A percentile compares a stretch with the other conserved stretches of the same genome.
These are phyloP conservation scores for Odocoileus hemionus DNA, from an alignment of 2,113 vertebrate genomes.

Conservation along the genomic window DNA sequence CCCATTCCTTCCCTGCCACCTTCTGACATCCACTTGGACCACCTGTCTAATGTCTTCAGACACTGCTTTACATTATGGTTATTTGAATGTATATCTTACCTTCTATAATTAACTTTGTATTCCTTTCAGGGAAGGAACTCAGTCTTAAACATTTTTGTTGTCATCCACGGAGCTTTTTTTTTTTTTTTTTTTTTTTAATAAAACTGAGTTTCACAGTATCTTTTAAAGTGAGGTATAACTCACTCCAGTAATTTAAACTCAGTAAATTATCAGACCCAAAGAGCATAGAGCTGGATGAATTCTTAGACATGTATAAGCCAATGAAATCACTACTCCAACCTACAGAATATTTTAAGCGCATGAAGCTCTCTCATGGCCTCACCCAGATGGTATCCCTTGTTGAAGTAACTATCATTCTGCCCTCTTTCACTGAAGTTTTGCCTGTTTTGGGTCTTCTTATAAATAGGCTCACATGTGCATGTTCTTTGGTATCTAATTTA, in stretches of 20 bases:
- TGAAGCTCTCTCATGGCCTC: not conserved
- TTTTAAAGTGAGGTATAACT: not conserved
- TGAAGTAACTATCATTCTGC: not conserved
- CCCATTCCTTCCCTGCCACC: not conserved
- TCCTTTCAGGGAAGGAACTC: not conserved
- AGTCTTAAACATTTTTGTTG: not conserved
- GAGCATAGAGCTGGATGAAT: not conserved
- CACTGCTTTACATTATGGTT: not conserved
- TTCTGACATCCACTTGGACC: rapidly evolving
- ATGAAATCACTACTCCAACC: not conserved
- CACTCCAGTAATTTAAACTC: not conserved
- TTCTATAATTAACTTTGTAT: not conserved
- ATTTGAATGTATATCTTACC: not conserved
- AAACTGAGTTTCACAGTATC: not conserved
- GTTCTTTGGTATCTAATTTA: not conserved
- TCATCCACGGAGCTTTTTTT: not conserved
- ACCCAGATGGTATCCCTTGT: rapidly evolving
- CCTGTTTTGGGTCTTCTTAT: not conserved
- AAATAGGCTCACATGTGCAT: not conserved
- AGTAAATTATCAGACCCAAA: not conserved
- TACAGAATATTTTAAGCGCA: not conserved
- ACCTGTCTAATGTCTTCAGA: not conserved
- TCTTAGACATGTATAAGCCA: not conserved
- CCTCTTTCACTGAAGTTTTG: not conserved
- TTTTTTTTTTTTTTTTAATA: not conserved